A percentile compares a stretch with the other conserved stretches of the same genome.
Conservation (phyloP, 2,113 vertebrate genomes). For the Gobiocypris rarus region DNA sequence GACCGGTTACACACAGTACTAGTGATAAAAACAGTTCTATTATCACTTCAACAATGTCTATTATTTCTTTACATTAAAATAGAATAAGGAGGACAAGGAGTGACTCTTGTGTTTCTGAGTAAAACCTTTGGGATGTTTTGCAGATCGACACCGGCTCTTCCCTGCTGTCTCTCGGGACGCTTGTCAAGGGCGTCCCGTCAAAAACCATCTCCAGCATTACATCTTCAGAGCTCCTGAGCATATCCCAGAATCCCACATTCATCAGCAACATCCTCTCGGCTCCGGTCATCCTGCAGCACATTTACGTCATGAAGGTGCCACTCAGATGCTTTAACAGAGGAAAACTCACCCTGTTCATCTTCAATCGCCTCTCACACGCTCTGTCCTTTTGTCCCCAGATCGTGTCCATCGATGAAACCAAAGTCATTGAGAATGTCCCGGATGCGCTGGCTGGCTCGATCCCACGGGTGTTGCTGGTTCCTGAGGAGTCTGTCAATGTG, state of each 20-base stretch:
- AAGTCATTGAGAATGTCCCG: conserved; percentile 49
- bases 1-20: no score
- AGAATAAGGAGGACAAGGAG: no score
- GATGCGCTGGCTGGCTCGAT: conserved; percentile 40
- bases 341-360: background rate
- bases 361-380: background rate
- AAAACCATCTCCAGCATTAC: conserved; percentile 31
- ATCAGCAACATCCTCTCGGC: conserved; percentile 62
- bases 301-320: conserved; percentile 61
- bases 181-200: conserved; percentile 64
- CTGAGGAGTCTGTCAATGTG: background rate
- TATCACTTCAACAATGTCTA: no score
- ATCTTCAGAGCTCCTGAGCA: conserved; percentile 49
- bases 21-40: no score
- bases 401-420: conserved; percentile 23
- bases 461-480: conserved; percentile 31
- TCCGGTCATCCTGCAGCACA: conserved; percentile 58
- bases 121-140: conserved; percentile 4
- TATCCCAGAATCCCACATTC: conserved; percentile 54
- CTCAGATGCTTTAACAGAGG: background rate
- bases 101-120: background rate
- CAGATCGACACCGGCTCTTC: conserved; percentile 59
- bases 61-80: no score
- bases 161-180: conserved; percentile 60
- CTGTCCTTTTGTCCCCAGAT: conserved; percentile 20